A percentile compares a stretch with the other conserved stretches of the same genome.
Conservation (phyloP, 2,888 invertebrate genomes). For the Artemia sp. region DNA sequence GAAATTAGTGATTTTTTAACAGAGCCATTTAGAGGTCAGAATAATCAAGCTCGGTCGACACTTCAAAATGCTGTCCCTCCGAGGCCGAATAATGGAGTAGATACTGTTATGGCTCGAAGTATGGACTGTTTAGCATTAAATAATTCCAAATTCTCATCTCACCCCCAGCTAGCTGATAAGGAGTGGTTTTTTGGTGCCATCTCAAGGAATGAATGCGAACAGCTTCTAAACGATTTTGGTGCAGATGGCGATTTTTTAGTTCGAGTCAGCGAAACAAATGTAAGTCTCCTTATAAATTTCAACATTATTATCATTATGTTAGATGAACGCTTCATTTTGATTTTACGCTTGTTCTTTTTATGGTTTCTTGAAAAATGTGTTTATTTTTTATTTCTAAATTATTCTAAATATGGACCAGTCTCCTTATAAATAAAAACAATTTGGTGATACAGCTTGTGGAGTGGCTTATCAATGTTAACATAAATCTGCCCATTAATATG, state of each 20-base stretch:
- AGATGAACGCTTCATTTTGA: too few species aligned
- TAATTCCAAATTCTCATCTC: slow-evolving; percentile 18
- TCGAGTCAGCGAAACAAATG: slow-evolving; percentile 96
- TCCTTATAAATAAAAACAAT: too few species aligned
- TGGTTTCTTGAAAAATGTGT: too few species aligned
- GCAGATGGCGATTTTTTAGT: slow-evolving; percentile 97
- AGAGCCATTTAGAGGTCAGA: slow-evolving; percentile 48
- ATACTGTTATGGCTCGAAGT: slow-evolving; percentile 19
- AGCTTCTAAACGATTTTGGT: slow-evolving; percentile 80
- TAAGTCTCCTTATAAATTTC: slow-evolving; percentile 39
- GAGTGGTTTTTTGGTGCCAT: slow-evolving; percentile 97
- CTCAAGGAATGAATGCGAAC: slow-evolving; percentile 88
- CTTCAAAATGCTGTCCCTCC: neutral
- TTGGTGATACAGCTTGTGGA: too few species aligned
- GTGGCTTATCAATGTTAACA: too few species aligned
- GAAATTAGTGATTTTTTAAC: slow-evolving; percentile 65
- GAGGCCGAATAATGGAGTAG: slow-evolving; percentile 16
- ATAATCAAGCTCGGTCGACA: slow-evolving; percentile 23
- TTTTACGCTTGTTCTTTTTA: too few species aligned
- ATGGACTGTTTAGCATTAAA: slow-evolving; percentile 21
- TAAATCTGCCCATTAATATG: too few species aligned
- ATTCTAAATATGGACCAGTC: too few species aligned
- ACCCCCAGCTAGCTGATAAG: slow-evolving; percentile 53
- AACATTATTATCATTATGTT: too few species aligned
- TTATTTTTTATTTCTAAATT: too few species aligned